These are phyloP conservation scores for Ochropleura leucogaster DNA, from an alignment of 2,888 invertebrate species.

Conservation along the genomic window DNA sequence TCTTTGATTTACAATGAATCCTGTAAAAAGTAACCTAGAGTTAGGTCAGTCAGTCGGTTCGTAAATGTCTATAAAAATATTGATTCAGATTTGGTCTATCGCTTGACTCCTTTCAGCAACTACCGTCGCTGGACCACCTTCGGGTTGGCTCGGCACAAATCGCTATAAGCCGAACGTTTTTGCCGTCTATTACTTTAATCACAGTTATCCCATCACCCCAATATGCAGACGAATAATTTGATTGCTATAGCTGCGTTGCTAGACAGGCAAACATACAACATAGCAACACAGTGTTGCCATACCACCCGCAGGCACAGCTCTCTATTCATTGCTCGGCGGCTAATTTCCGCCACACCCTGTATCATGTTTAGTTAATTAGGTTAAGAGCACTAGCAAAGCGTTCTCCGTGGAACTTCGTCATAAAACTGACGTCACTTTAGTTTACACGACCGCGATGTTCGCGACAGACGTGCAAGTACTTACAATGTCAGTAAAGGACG, in stretches of 20 bases:
- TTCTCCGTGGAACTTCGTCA: slow-evolving; percentile 12
- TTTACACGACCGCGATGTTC: neutral
- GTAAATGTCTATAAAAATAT: neutral
- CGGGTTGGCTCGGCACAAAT: neutral
- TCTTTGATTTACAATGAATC: neutral
- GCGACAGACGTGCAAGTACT: neutral
- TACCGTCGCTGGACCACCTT: neutral
- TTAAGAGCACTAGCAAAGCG: slow-evolving; percentile 16
- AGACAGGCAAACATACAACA: neutral
- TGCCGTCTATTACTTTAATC: neutral
- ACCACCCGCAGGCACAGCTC: neutral
- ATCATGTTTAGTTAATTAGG: slow-evolving; percentile 40
- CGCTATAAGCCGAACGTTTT: neutral
- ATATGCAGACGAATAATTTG: neutral
- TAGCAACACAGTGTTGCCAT: neutral
- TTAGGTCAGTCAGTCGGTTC: neutral
- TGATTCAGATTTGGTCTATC: neutral
- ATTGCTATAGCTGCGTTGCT: neutral
- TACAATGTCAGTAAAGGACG: neutral
- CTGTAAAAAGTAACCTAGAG: neutral
- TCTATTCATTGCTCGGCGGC: neutral
- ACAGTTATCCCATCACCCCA: neutral
- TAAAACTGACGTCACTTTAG: slow-evolving; percentile 5
- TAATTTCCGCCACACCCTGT: slow-evolving; percentile 21
- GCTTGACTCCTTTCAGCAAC: neutral